A percentile compares a stretch with the other conserved stretches of the same genome.
These are phyloP conservation scores for Dreissena polymorpha DNA, from an alignment of 1,140 invertebrate species.

Conservation along the genomic window DNA sequence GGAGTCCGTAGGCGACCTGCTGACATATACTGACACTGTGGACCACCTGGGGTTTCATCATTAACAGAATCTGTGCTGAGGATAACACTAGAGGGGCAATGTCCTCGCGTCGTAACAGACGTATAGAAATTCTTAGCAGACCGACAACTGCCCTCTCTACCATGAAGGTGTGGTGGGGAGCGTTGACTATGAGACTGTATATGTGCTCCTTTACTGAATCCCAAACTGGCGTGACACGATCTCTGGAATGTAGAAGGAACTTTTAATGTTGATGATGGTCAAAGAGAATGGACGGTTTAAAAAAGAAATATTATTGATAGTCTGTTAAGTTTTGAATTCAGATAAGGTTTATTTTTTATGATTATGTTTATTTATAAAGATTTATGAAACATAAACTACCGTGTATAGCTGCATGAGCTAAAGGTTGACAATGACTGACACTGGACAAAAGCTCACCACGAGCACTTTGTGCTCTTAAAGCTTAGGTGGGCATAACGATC, in stretches of 20 bases:
- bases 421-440: too few relatives aligned
- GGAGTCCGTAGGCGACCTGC: slow-evolving; percentile 91
- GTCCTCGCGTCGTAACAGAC: slow-evolving; percentile 93
- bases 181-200: slow-evolving; percentile 88
- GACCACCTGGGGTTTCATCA: slow-evolving; percentile 87
- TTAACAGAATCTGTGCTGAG: slow-evolving; percentile 86
- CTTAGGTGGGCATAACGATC: too few relatives aligned
- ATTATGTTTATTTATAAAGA: slow-evolving; percentile 21
- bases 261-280: background rate
- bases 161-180: slow-evolving; percentile 89
- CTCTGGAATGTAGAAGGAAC: slow-evolving; percentile 81
- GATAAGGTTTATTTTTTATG: background rate
- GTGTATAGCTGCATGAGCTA: too few relatives aligned
- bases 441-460: too few relatives aligned
- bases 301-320: background rate
- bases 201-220: slow-evolving; percentile 90
- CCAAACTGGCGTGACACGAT: slow-evolving; percentile 93
- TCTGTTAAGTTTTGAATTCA: background rate
- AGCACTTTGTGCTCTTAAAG: too few relatives aligned
- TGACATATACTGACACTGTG: slow-evolving; percentile 84
- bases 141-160: slow-evolving; percentile 93
- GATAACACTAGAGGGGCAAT: slow-evolving; percentile 83
- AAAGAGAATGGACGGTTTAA: background rate
- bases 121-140: slow-evolving; percentile 91
- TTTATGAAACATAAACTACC: too few relatives aligned